These are phyloP conservation scores for Zaprionus ghesquierei DNA, from an alignment of 1,140 invertebrate genomes.

Conservation along the genomic window DNA sequence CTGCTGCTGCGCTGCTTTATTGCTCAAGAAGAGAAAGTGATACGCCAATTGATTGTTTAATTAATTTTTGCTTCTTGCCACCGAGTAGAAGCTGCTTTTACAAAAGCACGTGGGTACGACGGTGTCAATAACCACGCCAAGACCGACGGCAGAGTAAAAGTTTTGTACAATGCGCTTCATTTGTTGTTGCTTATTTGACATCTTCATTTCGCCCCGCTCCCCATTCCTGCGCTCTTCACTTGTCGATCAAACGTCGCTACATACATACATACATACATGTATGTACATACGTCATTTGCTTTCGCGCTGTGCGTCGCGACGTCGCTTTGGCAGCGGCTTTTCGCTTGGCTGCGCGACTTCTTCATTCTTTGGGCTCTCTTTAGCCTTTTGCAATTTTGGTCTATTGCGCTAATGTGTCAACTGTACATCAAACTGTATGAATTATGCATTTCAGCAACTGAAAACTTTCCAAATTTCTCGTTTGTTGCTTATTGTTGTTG, in stretches of 20 bases:
- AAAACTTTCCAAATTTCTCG: slow-evolving; percentile 72
- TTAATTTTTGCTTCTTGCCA: slow-evolving; percentile 66
- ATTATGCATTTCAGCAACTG: slow-evolving; percentile 72
- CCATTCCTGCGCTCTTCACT: slow-evolving; percentile 8
- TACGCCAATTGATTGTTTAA: slow-evolving; percentile 81
- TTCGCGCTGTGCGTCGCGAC: slow-evolving; percentile 4
- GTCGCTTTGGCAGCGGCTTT: slow-evolving; percentile 13
- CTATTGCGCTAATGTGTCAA: slow-evolving; percentile 63
- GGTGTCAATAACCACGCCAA: slow-evolving; percentile 50
- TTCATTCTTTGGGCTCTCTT: slow-evolving; percentile 52
- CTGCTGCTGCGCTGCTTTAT: slow-evolving; percentile 46
- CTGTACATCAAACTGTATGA: slow-evolving; percentile 62
- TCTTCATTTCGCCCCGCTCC: slow-evolving; percentile 36
- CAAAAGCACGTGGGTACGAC: not conserved
- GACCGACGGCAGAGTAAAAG: slow-evolving; percentile 62
- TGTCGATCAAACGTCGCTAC: slow-evolving; percentile 2
- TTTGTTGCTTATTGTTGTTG: slow-evolving; percentile 34
- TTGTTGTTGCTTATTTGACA: slow-evolving; percentile 70
- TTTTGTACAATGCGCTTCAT: slow-evolving; percentile 77
- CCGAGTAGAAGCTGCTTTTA: too few relatives aligned
- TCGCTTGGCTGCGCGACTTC: slow-evolving; percentile 16
- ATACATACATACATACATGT: too few relatives aligned
- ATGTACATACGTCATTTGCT: not conserved
- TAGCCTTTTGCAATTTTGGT: slow-evolving; percentile 60
- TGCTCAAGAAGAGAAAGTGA: slow-evolving; percentile 80